Percentiles rank a stretch among this genome's conserved stretches.
These are phyloP conservation scores for Camponotus pennsylvanicus DNA, from an alignment of 1,140 invertebrate genomes.

Conservation along the genomic window DNA sequence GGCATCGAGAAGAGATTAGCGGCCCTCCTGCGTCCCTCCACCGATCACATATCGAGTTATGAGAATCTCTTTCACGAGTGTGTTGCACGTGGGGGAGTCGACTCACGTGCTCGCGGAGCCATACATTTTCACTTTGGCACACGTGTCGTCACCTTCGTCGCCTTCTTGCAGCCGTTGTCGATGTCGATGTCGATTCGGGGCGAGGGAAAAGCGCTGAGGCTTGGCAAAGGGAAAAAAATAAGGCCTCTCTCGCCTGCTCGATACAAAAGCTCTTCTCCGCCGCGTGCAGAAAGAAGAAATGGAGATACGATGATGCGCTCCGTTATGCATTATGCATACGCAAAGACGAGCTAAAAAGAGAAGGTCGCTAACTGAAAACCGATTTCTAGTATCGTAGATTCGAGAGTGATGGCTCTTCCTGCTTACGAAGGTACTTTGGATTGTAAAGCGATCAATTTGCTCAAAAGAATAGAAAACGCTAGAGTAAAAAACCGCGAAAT, in stretches of 20 bases:
- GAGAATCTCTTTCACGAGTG: conserved; percentile 79
- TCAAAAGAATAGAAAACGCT: not conserved
- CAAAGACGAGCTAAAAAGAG: conserved; percentile 20
- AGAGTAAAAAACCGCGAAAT: not conserved
- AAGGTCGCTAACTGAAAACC: conserved; percentile 71
- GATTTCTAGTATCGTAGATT: conserved; percentile 66
- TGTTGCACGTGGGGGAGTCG: conserved; percentile 73
- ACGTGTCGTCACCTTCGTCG: conserved; percentile 84
- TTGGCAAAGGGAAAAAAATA: conserved; percentile 48
- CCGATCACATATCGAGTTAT: conserved; percentile 76
- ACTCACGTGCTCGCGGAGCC: conserved; percentile 81
- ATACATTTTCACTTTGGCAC: conserved; percentile 87
- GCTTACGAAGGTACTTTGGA: not conserved
- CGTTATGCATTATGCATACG: conserved; percentile 77
- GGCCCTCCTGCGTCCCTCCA: conserved; percentile 68
- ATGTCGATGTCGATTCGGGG: conserved; percentile 63
- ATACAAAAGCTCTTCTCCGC: conserved; percentile 65
- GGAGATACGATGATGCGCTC: conserved; percentile 77
- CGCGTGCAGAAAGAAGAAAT: conserved; percentile 68
- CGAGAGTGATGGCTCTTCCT: not conserved
- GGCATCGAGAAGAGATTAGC: conserved; percentile 83
- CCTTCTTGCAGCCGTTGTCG: conserved; percentile 80
- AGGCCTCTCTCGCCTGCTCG: conserved; percentile 53
- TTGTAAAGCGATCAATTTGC: conserved; percentile 35
- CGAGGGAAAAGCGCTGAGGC: conserved; percentile 14